Evolutionary conservation across 1,140 invertebrate genomes (phyloP).

Genomic region (Caenorhabditis inopinata): DNA sequence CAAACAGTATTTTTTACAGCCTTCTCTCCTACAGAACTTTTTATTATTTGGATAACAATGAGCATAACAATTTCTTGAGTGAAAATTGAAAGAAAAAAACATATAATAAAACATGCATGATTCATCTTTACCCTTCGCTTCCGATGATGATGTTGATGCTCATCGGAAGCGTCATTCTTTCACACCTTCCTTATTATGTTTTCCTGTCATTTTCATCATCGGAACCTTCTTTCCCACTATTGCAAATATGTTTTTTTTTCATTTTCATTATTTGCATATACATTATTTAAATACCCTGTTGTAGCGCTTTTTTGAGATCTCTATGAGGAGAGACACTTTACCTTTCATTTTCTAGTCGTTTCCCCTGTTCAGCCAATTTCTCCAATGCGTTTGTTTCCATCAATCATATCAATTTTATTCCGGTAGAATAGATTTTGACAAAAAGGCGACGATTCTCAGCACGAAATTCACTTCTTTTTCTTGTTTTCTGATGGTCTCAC

Average conservation of each 20-base stretch:
- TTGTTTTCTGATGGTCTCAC: too few species aligned
- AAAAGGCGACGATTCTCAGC: neutral
- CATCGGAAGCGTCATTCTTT: constrained; percentile 12
- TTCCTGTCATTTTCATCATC: neutral
- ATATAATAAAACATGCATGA: neutral
- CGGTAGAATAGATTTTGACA: constrained; percentile 23
- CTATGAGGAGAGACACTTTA: neutral
- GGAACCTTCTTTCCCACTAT: too few species aligned
- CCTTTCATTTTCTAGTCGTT: neutral
- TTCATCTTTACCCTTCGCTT: constrained; percentile 4
- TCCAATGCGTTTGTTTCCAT: neutral
- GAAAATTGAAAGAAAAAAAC: neutral
- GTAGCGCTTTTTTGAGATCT: too few species aligned
- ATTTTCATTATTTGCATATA: neutral
- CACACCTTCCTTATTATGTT: neutral
- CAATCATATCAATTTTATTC: constrained; percentile 33
- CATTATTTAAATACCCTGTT: too few species aligned
- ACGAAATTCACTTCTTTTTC: too few species aligned
- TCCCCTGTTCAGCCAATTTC: neutral
- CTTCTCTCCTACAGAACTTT: neutral
- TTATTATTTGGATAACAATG: too few species aligned
- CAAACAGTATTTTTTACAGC: constrained; percentile 33
- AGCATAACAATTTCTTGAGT: too few species aligned
- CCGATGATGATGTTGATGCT: constrained; percentile 21
- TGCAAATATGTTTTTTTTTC: neutral